Percentiles rank a stretch among this genome's conserved stretches.
phyloP scores from a whole-genome alignment of 2,797 vertebrate species.

The Arctocebus calabarensis region DNA sequence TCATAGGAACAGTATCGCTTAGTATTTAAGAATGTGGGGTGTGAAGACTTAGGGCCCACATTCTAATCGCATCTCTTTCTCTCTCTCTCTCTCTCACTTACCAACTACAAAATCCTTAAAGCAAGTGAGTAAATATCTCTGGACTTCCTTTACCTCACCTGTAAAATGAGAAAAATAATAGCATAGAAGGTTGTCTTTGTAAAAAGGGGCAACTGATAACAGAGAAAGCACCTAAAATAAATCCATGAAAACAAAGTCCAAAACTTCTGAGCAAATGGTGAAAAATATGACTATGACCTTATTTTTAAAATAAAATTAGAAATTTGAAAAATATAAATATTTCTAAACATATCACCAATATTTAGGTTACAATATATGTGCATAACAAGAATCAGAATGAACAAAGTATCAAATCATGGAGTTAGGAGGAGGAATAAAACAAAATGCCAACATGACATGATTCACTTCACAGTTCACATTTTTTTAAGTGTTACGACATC shows the following conservation, averaged over 20 bases:
- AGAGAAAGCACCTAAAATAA: neutral
- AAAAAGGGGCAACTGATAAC: neutral
- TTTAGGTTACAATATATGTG: neutral
- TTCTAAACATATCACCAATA: neutral
- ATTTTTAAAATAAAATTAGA: conserved; percentile 3
- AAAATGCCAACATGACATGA: neutral
- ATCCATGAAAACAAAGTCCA: neutral
- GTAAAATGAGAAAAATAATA: neutral
- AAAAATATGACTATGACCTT: neutral
- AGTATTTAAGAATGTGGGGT: neutral
- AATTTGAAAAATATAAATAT: neutral
- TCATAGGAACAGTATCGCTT: neutral
- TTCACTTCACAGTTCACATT: neutral
- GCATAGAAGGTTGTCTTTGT: neutral
- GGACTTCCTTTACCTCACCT: neutral
- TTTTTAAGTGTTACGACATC: neutral
- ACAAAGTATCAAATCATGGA: neutral
- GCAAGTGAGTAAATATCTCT: neutral
- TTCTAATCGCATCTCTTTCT: neutral
- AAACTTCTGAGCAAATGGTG: neutral
- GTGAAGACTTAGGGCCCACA: neutral
- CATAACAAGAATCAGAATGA: neutral
- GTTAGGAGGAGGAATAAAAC: neutral
- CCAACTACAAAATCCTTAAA: neutral
- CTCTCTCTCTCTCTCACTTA: neutral